Conservation (phyloP, 2,797 vertebrate species). For the Brachyrhaphis roseni region DNA sequence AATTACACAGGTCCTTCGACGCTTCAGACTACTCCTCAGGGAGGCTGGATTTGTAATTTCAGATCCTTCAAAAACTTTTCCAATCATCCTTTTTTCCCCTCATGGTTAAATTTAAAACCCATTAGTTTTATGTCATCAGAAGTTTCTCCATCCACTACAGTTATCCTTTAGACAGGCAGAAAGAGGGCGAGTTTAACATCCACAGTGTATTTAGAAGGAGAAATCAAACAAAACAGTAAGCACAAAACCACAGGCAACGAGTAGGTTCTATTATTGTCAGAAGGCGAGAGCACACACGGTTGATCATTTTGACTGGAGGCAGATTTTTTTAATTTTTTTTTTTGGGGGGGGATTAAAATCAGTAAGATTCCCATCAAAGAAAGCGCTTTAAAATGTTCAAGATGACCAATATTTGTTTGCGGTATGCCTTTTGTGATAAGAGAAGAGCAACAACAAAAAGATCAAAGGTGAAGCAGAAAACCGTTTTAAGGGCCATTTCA, state of each 20-base stretch:
- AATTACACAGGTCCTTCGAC: slow-evolving; percentile 70
- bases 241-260: slow-evolving; percentile 24
- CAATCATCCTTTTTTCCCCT: slow-evolving; percentile 73
- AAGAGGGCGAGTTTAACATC: slow-evolving; percentile 39
- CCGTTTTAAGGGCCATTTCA: slow-evolving; percentile 28
- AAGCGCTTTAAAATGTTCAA: background rate
- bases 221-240: slow-evolving; percentile 50
- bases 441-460: slow-evolving; percentile 10
- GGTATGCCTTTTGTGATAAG: slow-evolving; percentile 11
- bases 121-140: slow-evolving; percentile 72
- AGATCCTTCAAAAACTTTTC: slow-evolving; percentile 75
- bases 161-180: slow-evolving; percentile 41
- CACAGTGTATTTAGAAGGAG: slow-evolving; percentile 25
- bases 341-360: background rate
- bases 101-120: slow-evolving; percentile 74
- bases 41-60: slow-evolving; percentile 64
- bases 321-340: background rate
- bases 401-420: slow-evolving; percentile 11
- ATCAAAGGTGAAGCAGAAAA: slow-evolving; percentile 13
- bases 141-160: slow-evolving; percentile 51
- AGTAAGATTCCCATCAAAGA: background rate
- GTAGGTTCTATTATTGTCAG: background rate
- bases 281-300: slow-evolving; percentile 2
- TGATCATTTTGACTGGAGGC: background rate
- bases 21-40: slow-evolving; percentile 50